A percentile compares a stretch with the other conserved stretches of the same genome.
These are phyloP conservation scores for Dendrolimus kikuchii DNA, from an alignment of 1,140 invertebrate genomes.

Conservation along the genomic window DNA sequence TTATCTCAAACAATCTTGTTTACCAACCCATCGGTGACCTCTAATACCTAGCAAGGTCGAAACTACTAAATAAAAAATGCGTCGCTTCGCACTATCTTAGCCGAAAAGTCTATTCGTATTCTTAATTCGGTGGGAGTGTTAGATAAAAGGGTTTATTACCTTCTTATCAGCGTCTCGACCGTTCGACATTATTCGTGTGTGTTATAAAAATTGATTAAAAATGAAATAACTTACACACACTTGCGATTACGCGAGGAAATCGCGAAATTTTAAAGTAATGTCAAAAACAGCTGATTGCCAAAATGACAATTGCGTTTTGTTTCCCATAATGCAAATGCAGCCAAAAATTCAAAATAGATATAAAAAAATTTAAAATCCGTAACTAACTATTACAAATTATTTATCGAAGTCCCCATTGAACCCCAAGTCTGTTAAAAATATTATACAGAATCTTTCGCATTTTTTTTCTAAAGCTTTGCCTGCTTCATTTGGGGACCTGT, in stretches of 20 bases:
- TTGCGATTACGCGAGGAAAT: conserved; percentile 12
- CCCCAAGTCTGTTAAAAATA: too few species aligned
- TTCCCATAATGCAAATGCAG: background rate
- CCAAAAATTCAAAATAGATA: background rate
- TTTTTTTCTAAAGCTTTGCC: too few species aligned
- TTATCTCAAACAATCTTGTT: background rate
- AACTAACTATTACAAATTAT: too few species aligned
- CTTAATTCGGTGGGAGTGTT: conserved; percentile 1
- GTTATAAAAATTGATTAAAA: conserved; percentile 13
- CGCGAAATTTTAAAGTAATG: conserved; percentile 7
- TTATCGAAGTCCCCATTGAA: too few species aligned
- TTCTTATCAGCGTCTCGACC: conserved; percentile 29
- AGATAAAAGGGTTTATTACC: conserved; percentile 26
- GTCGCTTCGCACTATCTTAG: background rate
- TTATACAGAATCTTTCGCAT: too few species aligned
- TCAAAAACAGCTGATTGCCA: conserved; percentile 25
- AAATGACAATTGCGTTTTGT: conserved; percentile 16
- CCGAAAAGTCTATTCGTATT: conserved; percentile 12
- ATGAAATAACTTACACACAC: conserved; percentile 8
- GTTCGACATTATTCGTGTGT: conserved; percentile 24
- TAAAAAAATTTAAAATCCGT: conserved; percentile 1
- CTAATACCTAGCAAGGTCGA: conserved; percentile 20
- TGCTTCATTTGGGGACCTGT: too few species aligned
- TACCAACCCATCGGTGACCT: conserved; percentile 17
- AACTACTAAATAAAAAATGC: conserved; percentile 21